Conservation (phyloP, 2,113 vertebrate genomes). For the Thomomys bottae region DNA sequence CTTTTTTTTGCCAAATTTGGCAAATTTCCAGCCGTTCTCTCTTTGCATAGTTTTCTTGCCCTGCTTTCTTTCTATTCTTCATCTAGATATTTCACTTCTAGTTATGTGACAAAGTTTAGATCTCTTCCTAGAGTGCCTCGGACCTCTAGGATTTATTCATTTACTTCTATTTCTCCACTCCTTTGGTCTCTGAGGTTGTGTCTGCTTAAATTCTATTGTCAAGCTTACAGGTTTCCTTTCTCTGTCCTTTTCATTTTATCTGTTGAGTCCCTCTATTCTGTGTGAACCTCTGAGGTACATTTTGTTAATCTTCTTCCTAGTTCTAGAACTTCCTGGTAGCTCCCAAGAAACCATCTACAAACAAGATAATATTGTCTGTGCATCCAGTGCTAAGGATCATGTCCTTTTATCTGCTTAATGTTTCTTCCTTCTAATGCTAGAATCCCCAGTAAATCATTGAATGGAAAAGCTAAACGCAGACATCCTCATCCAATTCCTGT, state of each 20-base stretch:
- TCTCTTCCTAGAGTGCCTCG: neutral
- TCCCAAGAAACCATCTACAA: neutral
- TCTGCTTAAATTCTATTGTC: neutral
- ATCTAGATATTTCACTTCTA: too few species aligned
- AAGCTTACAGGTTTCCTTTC: neutral
- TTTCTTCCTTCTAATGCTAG: too few species aligned
- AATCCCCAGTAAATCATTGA: too few species aligned
- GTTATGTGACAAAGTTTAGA: neutral
- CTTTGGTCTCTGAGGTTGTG: neutral
- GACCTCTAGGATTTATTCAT: too few species aligned
- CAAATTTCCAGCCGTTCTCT: neutral
- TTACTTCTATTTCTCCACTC: neutral
- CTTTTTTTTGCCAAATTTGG: too few species aligned
- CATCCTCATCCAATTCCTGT: too few species aligned
- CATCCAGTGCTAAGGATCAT: too few species aligned
- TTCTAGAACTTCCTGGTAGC: neutral
- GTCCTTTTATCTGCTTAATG: too few species aligned
- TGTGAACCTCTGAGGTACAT: too few species aligned
- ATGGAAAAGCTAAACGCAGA: too few species aligned
- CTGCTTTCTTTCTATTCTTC: neutral
- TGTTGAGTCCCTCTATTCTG: neutral
- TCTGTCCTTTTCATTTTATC: neutral
- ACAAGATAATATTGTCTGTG: neutral
- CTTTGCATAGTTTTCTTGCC: neutral
- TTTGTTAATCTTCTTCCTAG: neutral